Conservation (phyloP, 2,888 invertebrate genomes). For the Torymus auratus region DNA sequence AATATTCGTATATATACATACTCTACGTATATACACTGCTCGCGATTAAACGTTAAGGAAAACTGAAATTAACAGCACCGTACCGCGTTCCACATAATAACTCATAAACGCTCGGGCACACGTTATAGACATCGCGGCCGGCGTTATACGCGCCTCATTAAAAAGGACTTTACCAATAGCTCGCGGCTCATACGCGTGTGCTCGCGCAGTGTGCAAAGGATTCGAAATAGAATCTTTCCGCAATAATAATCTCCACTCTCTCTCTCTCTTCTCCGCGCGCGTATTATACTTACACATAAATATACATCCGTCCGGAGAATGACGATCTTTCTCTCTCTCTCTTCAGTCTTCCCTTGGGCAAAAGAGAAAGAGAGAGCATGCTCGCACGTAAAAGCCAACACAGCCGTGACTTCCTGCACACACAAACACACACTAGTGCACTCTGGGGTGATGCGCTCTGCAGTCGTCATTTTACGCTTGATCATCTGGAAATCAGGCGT, state of each 20-base stretch:
- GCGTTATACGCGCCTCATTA: slow-evolving; percentile 39
- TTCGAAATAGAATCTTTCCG: slow-evolving; percentile 36
- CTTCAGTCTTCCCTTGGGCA: too few relatives aligned
- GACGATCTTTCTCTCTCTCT: too few relatives aligned
- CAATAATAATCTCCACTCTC: slow-evolving; percentile 1
- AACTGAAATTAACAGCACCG: slow-evolving; percentile 30
- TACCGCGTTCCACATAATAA: slow-evolving; percentile 4
- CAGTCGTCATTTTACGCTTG: slow-evolving; percentile 56
- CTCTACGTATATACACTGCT: too few relatives aligned
- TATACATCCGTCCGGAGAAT: background rate
- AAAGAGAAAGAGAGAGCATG: too few relatives aligned
- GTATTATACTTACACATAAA: background rate
- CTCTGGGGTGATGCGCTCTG: background rate
- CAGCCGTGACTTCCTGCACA: slow-evolving; percentile 53
- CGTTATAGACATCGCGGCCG: slow-evolving; percentile 19
- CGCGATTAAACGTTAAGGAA: slow-evolving; percentile 23
- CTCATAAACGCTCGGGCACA: slow-evolving; percentile 20
- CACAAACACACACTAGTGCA: background rate
- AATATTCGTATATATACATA: too few relatives aligned
- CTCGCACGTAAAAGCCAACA: slow-evolving; percentile 32
- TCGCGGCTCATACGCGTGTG: background rate
- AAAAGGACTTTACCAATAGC: slow-evolving; percentile 57
- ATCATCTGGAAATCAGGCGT: slow-evolving; percentile 56
- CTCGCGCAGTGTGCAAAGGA: background rate
- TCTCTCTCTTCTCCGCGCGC: background rate